Base-by-base conservation (phyloP, 2,888 invertebrate genomes). In the Drosophila subsilvestris region DNA sequence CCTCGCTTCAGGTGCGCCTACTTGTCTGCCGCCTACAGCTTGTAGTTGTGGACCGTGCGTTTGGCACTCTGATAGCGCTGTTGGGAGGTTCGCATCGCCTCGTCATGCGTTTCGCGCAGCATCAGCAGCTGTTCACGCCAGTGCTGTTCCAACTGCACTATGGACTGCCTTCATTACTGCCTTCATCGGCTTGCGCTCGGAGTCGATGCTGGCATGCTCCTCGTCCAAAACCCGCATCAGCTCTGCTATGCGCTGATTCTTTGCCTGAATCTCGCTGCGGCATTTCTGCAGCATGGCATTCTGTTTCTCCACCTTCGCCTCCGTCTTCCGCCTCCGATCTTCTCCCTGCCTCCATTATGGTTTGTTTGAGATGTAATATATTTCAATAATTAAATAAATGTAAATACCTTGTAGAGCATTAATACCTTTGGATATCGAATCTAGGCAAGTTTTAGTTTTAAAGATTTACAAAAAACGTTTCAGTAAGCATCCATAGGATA, bases 41-140 rank as follows among this genome's bases (percentile, higher is more conserved):
- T 95, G 85, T 95, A 95, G 86, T 95, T 94, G 25, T 91, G 92
- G 32, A 94, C 94, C 37, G 94, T 94, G 82, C 94, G 94, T 89
- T 95, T 95, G 2, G 94, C 94, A 59, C 93, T 93, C 79, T 93
- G 94, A 84, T 95, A 95, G 80, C 95, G 95, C 10, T 93, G 93
- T 59, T 94, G 94, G 29, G 94, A 79, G 1, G 91, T 89, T 37
- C 93, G 92, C 72, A 94, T 90, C 9, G 94, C 93, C 8, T 90
- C 83, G 49, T 93, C 93, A 7, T 94, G 89, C 0, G 91, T 89
- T 84, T 93, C 91, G 85, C 92, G 79, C 71, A 95, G 71, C 9
- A 90, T 86, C 22, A 93, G 92, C 58, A 94, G 90, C 50, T 94
- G 94, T 0, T 89, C 76, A 45, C 93, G 93, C 59, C 94, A 90